phyloP scores from a whole-genome alignment of 2,888 invertebrate genomes.

The Laothoe populi region DNA sequence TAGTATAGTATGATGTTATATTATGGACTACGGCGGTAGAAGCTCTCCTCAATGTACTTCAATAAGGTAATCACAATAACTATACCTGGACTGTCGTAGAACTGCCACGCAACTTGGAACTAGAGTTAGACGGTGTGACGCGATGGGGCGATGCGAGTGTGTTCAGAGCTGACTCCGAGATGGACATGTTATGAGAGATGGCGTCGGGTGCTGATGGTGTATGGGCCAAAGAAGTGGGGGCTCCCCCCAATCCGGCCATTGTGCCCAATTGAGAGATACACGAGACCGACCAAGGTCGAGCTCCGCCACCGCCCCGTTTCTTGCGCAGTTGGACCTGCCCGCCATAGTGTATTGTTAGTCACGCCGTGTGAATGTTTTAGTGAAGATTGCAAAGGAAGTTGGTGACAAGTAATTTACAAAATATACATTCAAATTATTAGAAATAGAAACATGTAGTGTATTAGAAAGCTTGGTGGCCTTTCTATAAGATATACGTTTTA shows the following conservation, averaged over 20 bases:
- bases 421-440: neutral
- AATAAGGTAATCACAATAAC: neutral
- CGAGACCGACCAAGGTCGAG: conserved; percentile 95
- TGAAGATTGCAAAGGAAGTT: neutral
- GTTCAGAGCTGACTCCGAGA: conserved; percentile 95
- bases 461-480: neutral
- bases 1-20: too few species aligned
- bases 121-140: conserved; percentile 73
- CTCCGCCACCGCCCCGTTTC: conserved; percentile 83
- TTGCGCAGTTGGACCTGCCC: conserved; percentile 87
- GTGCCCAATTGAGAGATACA: conserved; percentile 90
- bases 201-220: conserved; percentile 67
- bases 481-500: too few species aligned
- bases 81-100: conserved; percentile 79
- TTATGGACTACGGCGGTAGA: too few species aligned
- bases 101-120: conserved; percentile 75
- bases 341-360: conserved; percentile 42
- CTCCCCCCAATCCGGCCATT: conserved; percentile 72
- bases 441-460: neutral
- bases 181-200: conserved; percentile 89
- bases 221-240: conserved; percentile 72
- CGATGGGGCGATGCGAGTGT: conserved; percentile 85
- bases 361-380: conserved; percentile 37
- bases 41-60: too few species aligned
- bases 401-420: neutral